Conservation (phyloP, 1,140 invertebrate species). For the Drosophila kikkawai region DNA sequence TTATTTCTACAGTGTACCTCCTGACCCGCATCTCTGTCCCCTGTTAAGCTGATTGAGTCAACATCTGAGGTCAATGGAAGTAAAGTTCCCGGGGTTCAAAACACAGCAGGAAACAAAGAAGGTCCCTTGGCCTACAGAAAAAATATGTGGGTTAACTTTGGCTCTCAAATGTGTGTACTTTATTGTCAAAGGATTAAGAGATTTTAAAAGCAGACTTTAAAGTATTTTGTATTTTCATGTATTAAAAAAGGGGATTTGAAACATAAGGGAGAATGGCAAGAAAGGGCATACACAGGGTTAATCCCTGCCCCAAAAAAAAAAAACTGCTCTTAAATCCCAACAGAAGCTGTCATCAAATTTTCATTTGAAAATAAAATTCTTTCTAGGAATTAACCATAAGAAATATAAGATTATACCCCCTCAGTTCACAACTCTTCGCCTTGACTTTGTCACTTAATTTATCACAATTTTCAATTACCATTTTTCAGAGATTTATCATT, state of each 20-base stretch:
- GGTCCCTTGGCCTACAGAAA: conserved; percentile 20
- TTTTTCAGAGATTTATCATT: conserved; percentile 59
- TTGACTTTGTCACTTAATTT: conserved; percentile 33
- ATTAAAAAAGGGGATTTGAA: conserved; percentile 11
- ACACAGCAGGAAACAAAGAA: neutral
- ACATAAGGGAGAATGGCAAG: neutral
- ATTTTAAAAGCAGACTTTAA: conserved; percentile 22
- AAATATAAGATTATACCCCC: neutral
- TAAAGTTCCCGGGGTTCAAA: conserved; percentile 7
- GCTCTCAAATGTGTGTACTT: neutral
- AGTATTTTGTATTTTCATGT: conserved; percentile 15
- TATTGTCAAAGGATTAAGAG: conserved; percentile 43
- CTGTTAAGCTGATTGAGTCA: conserved; percentile 41
- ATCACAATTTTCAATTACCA: conserved; percentile 17
- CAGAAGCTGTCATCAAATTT: conserved; percentile 22
- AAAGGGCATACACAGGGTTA: neutral
- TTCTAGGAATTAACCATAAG: neutral
- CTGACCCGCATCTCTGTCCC: conserved; percentile 30
- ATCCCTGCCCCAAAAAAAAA: neutral
- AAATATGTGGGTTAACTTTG: conserved; percentile 51
- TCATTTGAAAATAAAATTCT: conserved; percentile 8
- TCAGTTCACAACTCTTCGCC: conserved; percentile 21
- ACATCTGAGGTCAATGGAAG: conserved; percentile 29
- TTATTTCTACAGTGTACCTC: neutral
- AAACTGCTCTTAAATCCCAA: neutral